Evolutionary conservation across 2,797 vertebrate species (phyloP).

Genomic region (Hippoglossus hippoglossus): DNA sequence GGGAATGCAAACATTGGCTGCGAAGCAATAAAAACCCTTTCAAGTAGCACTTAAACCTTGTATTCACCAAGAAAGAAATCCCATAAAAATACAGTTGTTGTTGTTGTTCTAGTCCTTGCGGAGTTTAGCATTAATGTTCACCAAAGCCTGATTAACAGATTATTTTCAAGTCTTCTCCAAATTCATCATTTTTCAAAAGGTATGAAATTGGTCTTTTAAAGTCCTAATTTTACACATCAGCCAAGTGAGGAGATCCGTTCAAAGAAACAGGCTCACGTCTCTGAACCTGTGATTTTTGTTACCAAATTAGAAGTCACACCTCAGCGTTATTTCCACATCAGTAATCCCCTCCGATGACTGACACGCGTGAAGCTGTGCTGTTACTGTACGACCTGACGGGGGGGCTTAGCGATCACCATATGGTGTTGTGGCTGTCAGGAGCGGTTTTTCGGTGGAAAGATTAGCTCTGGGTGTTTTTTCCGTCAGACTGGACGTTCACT

Average conservation of each 20-base stretch:
- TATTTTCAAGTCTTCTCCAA: too few relatives aligned
- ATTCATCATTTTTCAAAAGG: too few relatives aligned
- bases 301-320: not conserved
- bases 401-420: constrained; percentile 61
- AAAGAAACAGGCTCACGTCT: not conserved
- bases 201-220: too few relatives aligned
- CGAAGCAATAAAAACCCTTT: too few relatives aligned
- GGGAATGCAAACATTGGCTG: too few relatives aligned
- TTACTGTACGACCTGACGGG: constrained; percentile 35
- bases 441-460: constrained; percentile 25
- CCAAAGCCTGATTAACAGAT: too few relatives aligned
- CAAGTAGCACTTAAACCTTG: too few relatives aligned
- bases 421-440: constrained; percentile 58
- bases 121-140: too few relatives aligned
- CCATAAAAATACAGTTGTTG: too few relatives aligned
- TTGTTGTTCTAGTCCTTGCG: too few relatives aligned
- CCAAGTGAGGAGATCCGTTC: not conserved
- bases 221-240: too few relatives aligned
- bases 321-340: not conserved
- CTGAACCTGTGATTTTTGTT: not conserved
- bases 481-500: constrained; percentile 14
- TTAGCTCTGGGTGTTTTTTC: constrained; percentile 40
- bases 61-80: too few relatives aligned
- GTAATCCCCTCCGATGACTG: constrained; percentile 18
- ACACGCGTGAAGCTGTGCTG: constrained; percentile 12